Conservation (phyloP, 2,113 vertebrate species). For the Scophthalmus maximus region DNA sequence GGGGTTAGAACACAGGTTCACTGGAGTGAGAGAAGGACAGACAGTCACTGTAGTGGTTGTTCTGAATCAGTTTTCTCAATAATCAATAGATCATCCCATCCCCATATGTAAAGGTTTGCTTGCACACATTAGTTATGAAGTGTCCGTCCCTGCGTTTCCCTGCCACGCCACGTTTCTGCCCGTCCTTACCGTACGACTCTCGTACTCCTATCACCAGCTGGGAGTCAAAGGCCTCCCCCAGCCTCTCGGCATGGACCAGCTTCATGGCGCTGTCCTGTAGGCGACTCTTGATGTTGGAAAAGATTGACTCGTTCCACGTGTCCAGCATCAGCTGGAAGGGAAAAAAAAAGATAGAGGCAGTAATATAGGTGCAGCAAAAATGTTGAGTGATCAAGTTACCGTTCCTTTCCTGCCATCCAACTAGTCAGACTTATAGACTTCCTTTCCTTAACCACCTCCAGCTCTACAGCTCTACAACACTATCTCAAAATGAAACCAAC, state of each 20-base stretch:
- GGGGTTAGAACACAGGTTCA: conserved; percentile 97
- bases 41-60: not conserved
- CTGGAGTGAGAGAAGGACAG: conserved; percentile 66
- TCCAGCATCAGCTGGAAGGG: conserved; percentile 95
- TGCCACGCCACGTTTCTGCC: not conserved
- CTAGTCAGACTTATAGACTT: not conserved
- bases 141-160: not conserved
- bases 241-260: conserved; percentile 93
- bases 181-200: conserved; percentile 91
- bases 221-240: conserved; percentile 97
- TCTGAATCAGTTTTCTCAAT: too few relatives aligned
- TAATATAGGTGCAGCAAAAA: not conserved
- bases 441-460: not conserved
- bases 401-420: not conserved
- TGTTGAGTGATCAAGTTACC: not conserved
- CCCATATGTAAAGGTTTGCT: too few relatives aligned
- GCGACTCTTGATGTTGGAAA: conserved; percentile 97
- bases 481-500: too few relatives aligned
- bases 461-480: too few relatives aligned
- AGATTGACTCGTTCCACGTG: conserved; percentile 99
- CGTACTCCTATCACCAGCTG: conserved; percentile 96
- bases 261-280: conserved; percentile 99
- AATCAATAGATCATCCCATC: too few relatives aligned
- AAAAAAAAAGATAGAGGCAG: not conserved
- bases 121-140: too few relatives aligned